Conservation (phyloP, 2,888 invertebrate species). For the Aporophyla lueneburgensis region DNA sequence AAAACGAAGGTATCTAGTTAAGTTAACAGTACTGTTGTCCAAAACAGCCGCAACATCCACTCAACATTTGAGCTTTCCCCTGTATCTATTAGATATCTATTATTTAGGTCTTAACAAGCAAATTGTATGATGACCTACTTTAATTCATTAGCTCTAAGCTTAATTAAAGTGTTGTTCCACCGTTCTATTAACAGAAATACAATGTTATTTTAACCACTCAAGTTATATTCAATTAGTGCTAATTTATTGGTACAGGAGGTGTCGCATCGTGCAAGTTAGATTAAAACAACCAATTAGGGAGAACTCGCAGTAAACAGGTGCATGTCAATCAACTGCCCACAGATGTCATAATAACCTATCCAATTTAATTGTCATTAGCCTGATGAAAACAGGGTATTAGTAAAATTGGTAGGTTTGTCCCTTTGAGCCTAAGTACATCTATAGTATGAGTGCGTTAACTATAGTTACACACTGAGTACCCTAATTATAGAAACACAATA, state of each 20-base stretch:
- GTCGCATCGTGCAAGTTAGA: constrained; percentile 7
- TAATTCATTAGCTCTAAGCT: not conserved
- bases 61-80: too few relatives aligned
- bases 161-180: constrained; percentile 1
- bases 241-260: not conserved
- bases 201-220: not conserved
- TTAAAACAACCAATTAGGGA: not conserved
- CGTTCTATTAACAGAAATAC: not conserved
- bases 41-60: not conserved
- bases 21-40: not conserved
- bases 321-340: not conserved
- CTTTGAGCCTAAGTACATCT: not conserved
- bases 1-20: not conserved
- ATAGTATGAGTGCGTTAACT: not conserved
- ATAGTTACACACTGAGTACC: not conserved
- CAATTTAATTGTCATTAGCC: not conserved
- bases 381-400: not conserved
- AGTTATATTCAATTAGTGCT: constrained; percentile 21
- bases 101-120: not conserved
- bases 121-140: constrained; percentile 13
- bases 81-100: not conserved
- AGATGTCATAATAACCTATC: not conserved
- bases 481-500: too few relatives aligned
- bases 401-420: not conserved
- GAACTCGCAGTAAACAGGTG: not conserved